phyloP scores from a whole-genome alignment of 2,888 invertebrate genomes.

The Chrysolina haemoptera region DNA sequence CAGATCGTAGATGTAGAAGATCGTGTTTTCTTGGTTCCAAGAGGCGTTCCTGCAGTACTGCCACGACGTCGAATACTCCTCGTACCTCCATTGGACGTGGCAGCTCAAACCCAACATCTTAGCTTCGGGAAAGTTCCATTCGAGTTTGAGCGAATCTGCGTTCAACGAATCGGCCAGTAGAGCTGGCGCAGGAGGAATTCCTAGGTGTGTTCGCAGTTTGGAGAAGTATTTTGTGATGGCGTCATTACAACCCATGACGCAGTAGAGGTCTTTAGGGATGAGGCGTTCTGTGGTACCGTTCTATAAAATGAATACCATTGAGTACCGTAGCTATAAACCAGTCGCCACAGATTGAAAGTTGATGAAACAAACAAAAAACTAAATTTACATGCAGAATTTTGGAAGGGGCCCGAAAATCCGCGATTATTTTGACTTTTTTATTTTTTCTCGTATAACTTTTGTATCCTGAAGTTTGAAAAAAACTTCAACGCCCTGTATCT shows the following conservation, averaged over 20 bases:
- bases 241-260: slow-evolving; percentile 87
- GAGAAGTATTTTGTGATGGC: slow-evolving; percentile 84
- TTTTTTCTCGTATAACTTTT: no score
- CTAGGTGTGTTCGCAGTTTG: slow-evolving; percentile 78
- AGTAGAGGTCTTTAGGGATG: slow-evolving; percentile 81
- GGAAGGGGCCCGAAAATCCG: no score
- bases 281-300: slow-evolving; percentile 80
- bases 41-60: slow-evolving; percentile 85
- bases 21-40: slow-evolving; percentile 74
- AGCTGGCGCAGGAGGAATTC: slow-evolving; percentile 81
- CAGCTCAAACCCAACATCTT: slow-evolving; percentile 72
- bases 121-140: slow-evolving; percentile 80
- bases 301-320: slow-evolving; percentile 69
- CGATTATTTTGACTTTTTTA: no score
- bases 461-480: no score
- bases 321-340: no score
- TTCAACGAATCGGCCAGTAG: slow-evolving; percentile 84
- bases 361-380: no score
- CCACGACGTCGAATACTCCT: slow-evolving; percentile 82
- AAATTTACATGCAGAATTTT: no score
- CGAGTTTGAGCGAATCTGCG: slow-evolving; percentile 84
- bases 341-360: no score
- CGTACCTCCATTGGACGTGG: slow-evolving; percentile 84
- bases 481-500: no score
- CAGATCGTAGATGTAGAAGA: slow-evolving; percentile 82